These are phyloP conservation scores for Heliconius nattereri DNA, from an alignment of 1,140 invertebrate genomes.

Conservation along the genomic window DNA sequence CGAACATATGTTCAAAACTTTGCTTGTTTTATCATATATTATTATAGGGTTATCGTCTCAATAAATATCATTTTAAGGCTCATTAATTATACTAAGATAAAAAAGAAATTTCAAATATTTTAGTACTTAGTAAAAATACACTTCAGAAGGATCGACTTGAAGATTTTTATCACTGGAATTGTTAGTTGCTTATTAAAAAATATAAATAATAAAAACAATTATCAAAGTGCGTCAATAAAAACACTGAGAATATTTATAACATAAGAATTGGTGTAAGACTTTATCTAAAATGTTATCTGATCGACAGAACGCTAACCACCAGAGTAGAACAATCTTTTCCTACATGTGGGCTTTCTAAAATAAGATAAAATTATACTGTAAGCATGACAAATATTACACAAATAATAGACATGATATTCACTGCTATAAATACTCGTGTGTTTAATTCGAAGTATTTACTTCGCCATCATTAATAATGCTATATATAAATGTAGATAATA, in stretches of 20 bases:
- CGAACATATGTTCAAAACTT: background rate
- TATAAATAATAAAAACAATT: too few species aligned
- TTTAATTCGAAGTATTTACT: background rate
- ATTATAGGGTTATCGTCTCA: background rate
- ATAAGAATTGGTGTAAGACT: background rate
- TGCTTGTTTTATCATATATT: background rate
- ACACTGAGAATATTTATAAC: background rate
- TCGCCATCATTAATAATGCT: background rate
- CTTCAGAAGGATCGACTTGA: too few species aligned
- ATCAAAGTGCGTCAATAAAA: background rate
- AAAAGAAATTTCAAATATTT: too few species aligned
- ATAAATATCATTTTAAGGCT: too few species aligned
- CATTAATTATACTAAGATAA: too few species aligned
- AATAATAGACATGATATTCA: background rate
- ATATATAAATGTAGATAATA: background rate
- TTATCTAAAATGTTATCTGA: background rate
- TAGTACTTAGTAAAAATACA: background rate
- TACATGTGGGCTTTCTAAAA: background rate
- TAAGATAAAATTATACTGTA: background rate
- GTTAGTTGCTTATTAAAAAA: too few species aligned
- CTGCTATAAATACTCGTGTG: background rate
- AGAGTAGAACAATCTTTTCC: background rate
- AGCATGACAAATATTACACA: background rate
- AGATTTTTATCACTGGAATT: too few species aligned
- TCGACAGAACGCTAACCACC: background rate